Evolutionary conservation across 1,140 invertebrate genomes (phyloP).

Genomic region (Musca vetustissima): DNA sequence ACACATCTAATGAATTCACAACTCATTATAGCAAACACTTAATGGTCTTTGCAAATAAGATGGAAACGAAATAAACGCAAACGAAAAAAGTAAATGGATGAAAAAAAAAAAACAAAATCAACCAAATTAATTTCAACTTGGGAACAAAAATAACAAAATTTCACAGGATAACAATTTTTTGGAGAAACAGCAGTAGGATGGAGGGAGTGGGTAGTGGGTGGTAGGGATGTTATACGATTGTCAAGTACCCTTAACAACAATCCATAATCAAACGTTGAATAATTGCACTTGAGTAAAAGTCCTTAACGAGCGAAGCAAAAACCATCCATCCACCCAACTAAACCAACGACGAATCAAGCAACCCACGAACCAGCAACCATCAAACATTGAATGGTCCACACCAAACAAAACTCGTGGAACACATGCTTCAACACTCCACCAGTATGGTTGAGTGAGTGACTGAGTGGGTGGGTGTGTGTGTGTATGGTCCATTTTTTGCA

Average conservation of each 20-base stretch:
- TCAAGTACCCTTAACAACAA: not conserved
- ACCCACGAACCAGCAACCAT: too few species aligned
- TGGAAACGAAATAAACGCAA: too few species aligned
- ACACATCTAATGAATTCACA: too few species aligned
- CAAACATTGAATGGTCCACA: not conserved
- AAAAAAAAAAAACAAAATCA: not conserved
- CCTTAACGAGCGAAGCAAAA: slow-evolving; percentile 5
- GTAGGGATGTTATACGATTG: not conserved
- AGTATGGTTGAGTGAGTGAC: not conserved
- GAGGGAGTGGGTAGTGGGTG: not conserved
- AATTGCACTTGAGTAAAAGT: slow-evolving; percentile 12
- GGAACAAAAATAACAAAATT: not conserved
- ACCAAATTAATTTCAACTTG: slow-evolving; percentile 10
- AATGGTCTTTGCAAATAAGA: too few species aligned
- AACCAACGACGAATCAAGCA: too few species aligned
- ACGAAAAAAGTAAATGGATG: too few species aligned
- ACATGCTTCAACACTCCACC: not conserved
- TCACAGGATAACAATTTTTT: not conserved
- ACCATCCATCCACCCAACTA: not conserved
- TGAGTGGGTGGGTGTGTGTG: not conserved
- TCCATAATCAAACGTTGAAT: slow-evolving; percentile 3
- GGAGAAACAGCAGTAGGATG: not conserved
- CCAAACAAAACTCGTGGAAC: not conserved
- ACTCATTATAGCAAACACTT: too few species aligned
- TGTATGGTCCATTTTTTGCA: not conserved